Base-by-base conservation (phyloP, 2,797 vertebrate species). In the Anolis apletophallus region DNA sequence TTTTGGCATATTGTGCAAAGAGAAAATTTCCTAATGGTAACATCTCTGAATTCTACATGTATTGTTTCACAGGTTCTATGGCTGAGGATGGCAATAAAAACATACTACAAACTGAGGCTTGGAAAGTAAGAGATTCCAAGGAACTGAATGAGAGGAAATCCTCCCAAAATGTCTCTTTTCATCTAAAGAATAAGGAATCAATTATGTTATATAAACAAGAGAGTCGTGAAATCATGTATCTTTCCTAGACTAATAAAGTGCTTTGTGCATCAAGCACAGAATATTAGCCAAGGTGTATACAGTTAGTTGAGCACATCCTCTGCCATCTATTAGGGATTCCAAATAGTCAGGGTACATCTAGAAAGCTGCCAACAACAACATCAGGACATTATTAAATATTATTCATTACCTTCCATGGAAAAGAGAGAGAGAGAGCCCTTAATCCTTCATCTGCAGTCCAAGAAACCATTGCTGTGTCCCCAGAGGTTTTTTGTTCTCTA, bases 381-480 rank as follows among this genome's bases (percentile, higher is more conserved):
- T 83, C 90, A 94, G 91, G 85, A 92, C 86, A 87, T 93, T 94
- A 92, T 95, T 95, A 94, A 95, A 93, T 93, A 95, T 93, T 91
- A 93, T 94, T 94, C 90, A 94, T 94, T 94, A 91, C 91, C 87
- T 92, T 94, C 87, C 83, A 85, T 88, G 87, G 89, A 91, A 93
- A 81, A 94, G 91, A 93, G 80, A 94, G 91, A 40, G 91, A 92
- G 87, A 93, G 91, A 91, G 90, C 85, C 83, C 87, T 84, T 93
- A 93, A 92, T 89, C 89, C 1, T 0, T 84, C 88, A 85, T 90
- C 86, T 86, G 78, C 34, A 59, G 89, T 94, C 93, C 95, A 95
- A 94, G 87, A 94, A 94, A 92, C 92, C 36, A 85, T 89, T 93
- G 91, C 88, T 93, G 85, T 81, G 74, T 87, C 91, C 79, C 74